A percentile compares a stretch with the other conserved stretches of the same genome.
These are phyloP conservation scores for Panagrolaimus sp. DNA, from an alignment of 1,140 invertebrate species.

Conservation along the genomic window DNA sequence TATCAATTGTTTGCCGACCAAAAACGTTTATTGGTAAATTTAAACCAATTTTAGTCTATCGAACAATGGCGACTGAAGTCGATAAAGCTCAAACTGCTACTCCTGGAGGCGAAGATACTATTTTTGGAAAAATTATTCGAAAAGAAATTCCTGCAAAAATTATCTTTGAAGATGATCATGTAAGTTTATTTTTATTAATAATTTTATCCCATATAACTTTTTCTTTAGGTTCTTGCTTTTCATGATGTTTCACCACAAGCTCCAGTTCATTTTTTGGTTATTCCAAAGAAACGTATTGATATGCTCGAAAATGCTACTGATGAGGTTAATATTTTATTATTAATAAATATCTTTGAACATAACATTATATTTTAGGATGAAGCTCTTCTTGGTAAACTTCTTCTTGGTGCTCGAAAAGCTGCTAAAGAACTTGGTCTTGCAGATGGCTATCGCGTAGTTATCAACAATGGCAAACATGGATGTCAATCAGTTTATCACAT, in stretches of 20 bases:
- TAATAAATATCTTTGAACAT: not conserved
- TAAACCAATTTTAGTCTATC: too few species aligned
- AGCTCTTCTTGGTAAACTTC: conserved; percentile 60
- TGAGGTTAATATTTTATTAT: conserved; percentile 58
- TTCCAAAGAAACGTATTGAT: conserved; percentile 80
- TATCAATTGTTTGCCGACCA: too few species aligned
- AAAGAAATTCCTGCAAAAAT: conserved; percentile 89
- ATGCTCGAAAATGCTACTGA: conserved; percentile 74
- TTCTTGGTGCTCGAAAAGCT: conserved; percentile 59
- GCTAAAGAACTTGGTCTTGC: conserved; percentile 58
- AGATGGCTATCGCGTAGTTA: conserved; percentile 64
- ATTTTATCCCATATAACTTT: not conserved
- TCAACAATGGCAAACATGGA: conserved; percentile 83
- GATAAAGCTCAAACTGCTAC: conserved; percentile 68
- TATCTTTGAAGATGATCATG: conserved; percentile 80
- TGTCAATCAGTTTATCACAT: conserved; percentile 82
- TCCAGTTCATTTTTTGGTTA: conserved; percentile 90
- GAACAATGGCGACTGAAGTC: conserved; percentile 64
- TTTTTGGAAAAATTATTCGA: conserved; percentile 78
- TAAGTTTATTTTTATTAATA: conserved; percentile 34
- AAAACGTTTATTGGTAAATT: too few species aligned
- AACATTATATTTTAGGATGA: conserved; percentile 35
- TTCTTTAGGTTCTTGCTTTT: conserved; percentile 72
- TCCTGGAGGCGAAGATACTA: conserved; percentile 71
- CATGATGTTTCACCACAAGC: conserved; percentile 82